phyloP scores from a whole-genome alignment of 2,797 vertebrate species.

The Hyperoplus lanceolatus region DNA sequence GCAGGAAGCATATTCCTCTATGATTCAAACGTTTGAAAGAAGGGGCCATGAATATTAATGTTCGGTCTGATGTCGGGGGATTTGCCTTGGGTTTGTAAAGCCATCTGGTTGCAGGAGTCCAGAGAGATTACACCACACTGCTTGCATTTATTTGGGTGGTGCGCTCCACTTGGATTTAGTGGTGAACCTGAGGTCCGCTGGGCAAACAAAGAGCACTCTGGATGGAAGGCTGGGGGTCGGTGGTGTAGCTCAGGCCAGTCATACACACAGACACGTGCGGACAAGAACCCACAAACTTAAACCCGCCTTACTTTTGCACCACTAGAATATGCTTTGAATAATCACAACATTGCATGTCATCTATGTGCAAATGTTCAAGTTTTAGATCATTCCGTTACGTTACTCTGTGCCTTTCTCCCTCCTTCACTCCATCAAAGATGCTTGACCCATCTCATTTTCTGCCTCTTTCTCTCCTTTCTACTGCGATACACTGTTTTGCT shows the following conservation, averaged over 20 bases:
- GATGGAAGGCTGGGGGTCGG: slow-evolving; percentile 41
- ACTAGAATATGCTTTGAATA: slow-evolving; percentile 29
- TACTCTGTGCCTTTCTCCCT: not conserved
- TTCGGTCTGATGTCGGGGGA: slow-evolving; percentile 53
- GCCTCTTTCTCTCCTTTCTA: slow-evolving; percentile 13
- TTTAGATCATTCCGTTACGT: slow-evolving; percentile 9
- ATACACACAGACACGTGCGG: slow-evolving; percentile 8
- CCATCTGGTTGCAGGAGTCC: slow-evolving; percentile 56
- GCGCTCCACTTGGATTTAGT: slow-evolving; percentile 55
- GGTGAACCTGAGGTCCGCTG: slow-evolving; percentile 54
- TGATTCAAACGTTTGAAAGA: slow-evolving; percentile 66
- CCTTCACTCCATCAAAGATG: not conserved
- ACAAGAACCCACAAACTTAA: not conserved
- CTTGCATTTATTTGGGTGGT: slow-evolving; percentile 30
- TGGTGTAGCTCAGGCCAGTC: slow-evolving; percentile 39
- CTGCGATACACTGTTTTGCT: slow-evolving; percentile 22
- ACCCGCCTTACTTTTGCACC: slow-evolving; percentile 6
- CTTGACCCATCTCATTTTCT: slow-evolving; percentile 16
- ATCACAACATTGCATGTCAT: slow-evolving; percentile 33
- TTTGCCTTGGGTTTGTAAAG: slow-evolving; percentile 46
- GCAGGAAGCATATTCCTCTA: slow-evolving; percentile 49
- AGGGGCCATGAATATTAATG: slow-evolving; percentile 74
- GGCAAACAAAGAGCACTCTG: slow-evolving; percentile 45
- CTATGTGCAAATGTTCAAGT: slow-evolving; percentile 29
- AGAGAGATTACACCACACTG: slow-evolving; percentile 51